phyloP scores from a whole-genome alignment of 2,113 vertebrate genomes.

The Pollachius pollachius region DNA sequence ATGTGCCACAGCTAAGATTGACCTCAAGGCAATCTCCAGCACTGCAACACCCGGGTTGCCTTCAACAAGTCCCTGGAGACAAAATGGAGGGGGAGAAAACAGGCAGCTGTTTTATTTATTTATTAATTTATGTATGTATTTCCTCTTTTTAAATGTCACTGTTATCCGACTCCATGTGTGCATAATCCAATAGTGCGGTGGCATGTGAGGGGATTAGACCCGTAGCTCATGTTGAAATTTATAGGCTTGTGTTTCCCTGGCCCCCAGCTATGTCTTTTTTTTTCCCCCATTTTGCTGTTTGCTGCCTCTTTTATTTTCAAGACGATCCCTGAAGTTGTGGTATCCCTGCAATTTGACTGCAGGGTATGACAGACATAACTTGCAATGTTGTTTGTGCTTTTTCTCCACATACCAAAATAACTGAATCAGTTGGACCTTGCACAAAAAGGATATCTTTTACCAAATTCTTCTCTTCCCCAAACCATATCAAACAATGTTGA shows the following conservation, averaged over 20 bases:
- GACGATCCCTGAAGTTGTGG: constrained; percentile 14
- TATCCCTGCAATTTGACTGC: too few relatives aligned
- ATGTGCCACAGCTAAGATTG: constrained; percentile 20
- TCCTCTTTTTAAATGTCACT: too few relatives aligned
- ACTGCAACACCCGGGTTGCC: constrained; percentile 29
- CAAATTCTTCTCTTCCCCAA: neutral
- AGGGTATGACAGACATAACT: too few relatives aligned
- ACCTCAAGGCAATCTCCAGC: constrained; percentile 42
- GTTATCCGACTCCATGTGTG: constrained; percentile 11
- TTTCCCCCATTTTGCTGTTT: constrained; percentile 3
- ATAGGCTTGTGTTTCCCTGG: constrained; percentile 43
- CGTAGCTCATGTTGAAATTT: constrained; percentile 47
- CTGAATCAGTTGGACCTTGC: neutral
- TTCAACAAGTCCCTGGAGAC: constrained; percentile 38
- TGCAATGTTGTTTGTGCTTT: too few relatives aligned
- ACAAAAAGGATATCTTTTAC: neutral
- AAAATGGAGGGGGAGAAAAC: constrained; percentile 33
- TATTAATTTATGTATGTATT: constrained; percentile 11
- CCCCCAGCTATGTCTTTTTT: constrained; percentile 44
- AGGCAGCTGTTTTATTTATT: constrained; percentile 29
- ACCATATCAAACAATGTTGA: too few relatives aligned
- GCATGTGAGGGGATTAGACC: constrained; percentile 31
- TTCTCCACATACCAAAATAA: too few relatives aligned
- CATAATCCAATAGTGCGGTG: constrained; percentile 16
- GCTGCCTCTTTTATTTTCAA: constrained; percentile 24